Percentiles rank a stretch among this genome's conserved stretches.
Conservation (phyloP, 2,113 vertebrate species). For the Leucoraja erinaceus region DNA sequence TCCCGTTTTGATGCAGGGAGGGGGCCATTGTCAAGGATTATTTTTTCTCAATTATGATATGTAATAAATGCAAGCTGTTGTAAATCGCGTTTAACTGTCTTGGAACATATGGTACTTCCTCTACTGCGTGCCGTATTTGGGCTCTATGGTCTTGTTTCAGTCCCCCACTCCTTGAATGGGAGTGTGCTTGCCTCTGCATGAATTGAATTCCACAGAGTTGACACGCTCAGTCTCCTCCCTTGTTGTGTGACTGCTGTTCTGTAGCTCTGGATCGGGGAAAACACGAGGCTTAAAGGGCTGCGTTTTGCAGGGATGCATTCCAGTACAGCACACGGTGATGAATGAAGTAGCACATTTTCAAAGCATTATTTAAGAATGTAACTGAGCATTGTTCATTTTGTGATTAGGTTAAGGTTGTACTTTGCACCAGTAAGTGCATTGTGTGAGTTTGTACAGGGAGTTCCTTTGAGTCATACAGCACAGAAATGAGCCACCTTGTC, state of each 20-base stretch:
- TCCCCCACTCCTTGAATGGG: neutral
- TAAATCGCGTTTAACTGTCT: neutral
- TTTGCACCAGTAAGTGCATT: neutral
- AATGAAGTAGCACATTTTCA: neutral
- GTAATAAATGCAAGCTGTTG: neutral
- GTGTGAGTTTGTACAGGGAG: neutral
- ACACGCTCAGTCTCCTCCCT: neutral
- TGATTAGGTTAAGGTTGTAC: neutral
- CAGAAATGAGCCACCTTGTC: too few species aligned
- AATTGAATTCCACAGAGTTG: neutral
- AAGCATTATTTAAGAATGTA: neutral
- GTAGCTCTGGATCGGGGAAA: neutral
- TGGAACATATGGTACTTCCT: neutral
- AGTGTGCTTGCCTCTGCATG: neutral
- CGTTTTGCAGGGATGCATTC: too few species aligned
- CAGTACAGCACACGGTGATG: neutral
- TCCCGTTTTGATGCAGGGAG: neutral
- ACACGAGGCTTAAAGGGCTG: neutral
- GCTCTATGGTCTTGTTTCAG: neutral
- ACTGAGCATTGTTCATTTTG: neutral
- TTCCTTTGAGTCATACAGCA: neutral
- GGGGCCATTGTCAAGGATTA: neutral
- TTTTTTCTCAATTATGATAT: neutral
- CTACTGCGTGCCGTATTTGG: neutral
- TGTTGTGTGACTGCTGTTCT: neutral